These are phyloP conservation scores for Meiosimyza platycephala DNA, from an alignment of 2,888 invertebrate genomes.

Conservation along the genomic window DNA sequence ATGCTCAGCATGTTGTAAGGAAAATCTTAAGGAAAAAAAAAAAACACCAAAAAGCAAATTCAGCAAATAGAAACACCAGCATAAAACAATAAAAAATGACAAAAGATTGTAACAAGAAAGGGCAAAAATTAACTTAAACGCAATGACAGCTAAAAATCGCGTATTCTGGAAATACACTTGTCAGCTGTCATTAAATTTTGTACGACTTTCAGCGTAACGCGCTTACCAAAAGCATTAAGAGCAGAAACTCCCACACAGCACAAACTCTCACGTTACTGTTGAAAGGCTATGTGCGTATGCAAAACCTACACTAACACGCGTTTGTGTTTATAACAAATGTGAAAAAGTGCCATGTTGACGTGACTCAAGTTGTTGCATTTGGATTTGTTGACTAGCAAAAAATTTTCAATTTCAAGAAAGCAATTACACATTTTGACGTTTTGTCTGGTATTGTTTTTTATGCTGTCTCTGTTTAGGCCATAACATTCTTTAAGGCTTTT, in stretches of 20 bases:
- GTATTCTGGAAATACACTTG: not conserved
- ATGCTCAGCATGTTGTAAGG: too few species aligned
- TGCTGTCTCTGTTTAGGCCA: too few species aligned
- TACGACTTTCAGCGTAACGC: not conserved
- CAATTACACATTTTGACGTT: too few species aligned
- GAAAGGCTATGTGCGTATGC: not conserved
- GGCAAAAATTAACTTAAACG: constrained; percentile 16
- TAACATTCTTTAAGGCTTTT: too few species aligned
- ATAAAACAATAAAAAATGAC: not conserved
- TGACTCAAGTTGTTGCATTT: constrained; percentile 16
- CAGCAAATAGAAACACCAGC: not conserved
- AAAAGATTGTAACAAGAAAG: constrained; percentile 2
- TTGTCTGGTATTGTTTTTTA: too few species aligned
- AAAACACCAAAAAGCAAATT: too few species aligned
- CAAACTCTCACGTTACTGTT: not conserved
- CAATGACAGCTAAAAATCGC: constrained; percentile 17
- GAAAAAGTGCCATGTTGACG: constrained; percentile 24
- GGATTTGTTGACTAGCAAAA: constrained; percentile 1
- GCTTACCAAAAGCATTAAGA: too few species aligned
- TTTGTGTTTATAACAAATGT: not conserved
- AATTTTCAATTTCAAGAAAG: not conserved
- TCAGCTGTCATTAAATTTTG: constrained; percentile 6
- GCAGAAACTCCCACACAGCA: too few species aligned
- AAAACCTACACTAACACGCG: not conserved
- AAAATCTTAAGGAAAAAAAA: too few species aligned